phyloP scores from a whole-genome alignment of 2,888 invertebrate genomes.

The Hypomecis atomaria region DNA sequence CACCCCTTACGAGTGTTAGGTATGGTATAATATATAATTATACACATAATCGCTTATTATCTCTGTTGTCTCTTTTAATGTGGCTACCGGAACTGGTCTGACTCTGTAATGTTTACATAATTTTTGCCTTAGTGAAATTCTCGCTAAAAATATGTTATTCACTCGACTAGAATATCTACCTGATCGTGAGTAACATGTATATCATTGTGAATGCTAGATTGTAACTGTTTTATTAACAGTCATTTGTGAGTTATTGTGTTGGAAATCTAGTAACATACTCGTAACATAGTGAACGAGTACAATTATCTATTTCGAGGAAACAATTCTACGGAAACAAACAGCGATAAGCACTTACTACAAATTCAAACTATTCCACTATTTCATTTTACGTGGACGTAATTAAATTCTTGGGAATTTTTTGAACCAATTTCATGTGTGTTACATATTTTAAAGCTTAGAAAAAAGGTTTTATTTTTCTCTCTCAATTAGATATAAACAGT shows the following conservation, averaged over 20 bases:
- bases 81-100: constrained; percentile 14
- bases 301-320: constrained; percentile 3
- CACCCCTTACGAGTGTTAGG: no score
- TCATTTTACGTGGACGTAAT: no score
- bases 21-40: no score
- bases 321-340: no score
- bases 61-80: constrained; percentile 11
- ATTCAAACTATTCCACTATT: no score
- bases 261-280: not conserved
- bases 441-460: no score
- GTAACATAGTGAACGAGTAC: not conserved
- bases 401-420: no score
- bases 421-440: no score
- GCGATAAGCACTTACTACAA: no score
- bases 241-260: constrained; percentile 4
- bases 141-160: constrained; percentile 27
- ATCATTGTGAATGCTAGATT: constrained; percentile 5
- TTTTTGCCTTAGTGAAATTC: constrained; percentile 17
- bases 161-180: constrained; percentile 7
- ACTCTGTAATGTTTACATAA: constrained; percentile 13
- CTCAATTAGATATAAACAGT: no score
- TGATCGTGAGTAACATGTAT: constrained; percentile 3
- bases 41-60: constrained; percentile 6
- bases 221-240: constrained; percentile 7
- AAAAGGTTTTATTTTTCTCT: no score